phyloP scores from a whole-genome alignment of 2,797 vertebrate genomes.

The Novumbra hubbsi region DNA sequence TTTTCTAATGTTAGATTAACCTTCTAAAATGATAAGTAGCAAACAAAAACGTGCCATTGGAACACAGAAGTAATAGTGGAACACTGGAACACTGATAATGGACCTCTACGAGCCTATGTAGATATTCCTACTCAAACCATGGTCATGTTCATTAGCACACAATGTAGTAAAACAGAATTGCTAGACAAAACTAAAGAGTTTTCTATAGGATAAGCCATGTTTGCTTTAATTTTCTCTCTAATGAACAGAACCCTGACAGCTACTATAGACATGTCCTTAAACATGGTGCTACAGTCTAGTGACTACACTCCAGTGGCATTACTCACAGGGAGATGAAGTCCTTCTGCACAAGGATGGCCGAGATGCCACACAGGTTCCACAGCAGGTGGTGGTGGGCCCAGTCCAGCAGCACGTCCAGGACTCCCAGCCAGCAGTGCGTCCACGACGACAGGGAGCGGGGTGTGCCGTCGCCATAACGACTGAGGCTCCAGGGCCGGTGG shows the following conservation, averaged over 20 bases:
- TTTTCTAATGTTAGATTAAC: no score
- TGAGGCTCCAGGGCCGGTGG: conserved; percentile 89
- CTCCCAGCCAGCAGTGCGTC: conserved; percentile 73
- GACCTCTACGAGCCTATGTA: no score
- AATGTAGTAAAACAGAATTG: background rate
- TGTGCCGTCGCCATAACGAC: conserved; percentile 76
- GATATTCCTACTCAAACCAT: background rate
- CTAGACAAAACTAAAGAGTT: background rate
- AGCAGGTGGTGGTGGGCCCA: conserved; percentile 89
- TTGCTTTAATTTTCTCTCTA: background rate
- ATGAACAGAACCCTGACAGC: background rate
- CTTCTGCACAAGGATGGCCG: conserved; percentile 89
- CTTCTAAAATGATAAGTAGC: no score
- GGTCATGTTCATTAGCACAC: background rate
- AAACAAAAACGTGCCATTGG: no score
- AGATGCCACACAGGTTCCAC: conserved; percentile 89
- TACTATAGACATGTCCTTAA: no score
- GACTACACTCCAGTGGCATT: background rate
- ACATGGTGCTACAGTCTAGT: no score
- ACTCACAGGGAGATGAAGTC: conserved; percentile 88
- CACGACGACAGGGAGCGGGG: conserved; percentile 69
- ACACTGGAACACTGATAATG: no score
- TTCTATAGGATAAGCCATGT: background rate
- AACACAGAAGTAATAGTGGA: no score
- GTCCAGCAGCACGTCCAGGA: conserved; percentile 83